A percentile compares a stretch with the other conserved stretches of the same genome.
Evolutionary conservation across 2,888 invertebrate species (phyloP).

Genomic region (Ischnus inquisitorius): DNA sequence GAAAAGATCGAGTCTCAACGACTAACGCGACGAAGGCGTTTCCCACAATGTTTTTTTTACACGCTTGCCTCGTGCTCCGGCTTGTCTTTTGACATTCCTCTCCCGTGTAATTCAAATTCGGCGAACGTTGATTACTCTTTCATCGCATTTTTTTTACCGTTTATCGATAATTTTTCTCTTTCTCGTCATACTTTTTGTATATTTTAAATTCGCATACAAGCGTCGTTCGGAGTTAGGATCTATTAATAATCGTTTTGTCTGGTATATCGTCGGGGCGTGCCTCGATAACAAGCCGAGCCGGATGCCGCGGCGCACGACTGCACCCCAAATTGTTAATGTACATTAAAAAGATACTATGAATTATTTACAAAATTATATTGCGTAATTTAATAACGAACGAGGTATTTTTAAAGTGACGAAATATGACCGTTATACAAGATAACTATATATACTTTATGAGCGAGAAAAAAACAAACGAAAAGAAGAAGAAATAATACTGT

Average conservation of each 20-base stretch:
- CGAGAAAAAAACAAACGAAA: too few relatives aligned
- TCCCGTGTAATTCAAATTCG: conserved; percentile 1
- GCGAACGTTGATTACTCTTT: neutral
- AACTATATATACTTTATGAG: conserved; percentile 11
- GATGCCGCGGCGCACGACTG: conserved; percentile 31
- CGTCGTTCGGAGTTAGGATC: conserved; percentile 22
- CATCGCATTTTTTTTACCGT: conserved; percentile 1
- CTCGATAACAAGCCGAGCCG: conserved; percentile 49
- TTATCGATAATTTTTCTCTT: conserved; percentile 11
- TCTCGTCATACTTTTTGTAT: conserved; percentile 17
- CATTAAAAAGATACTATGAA: conserved; percentile 65
- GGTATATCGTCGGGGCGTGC: conserved; percentile 15
- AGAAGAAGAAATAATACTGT: conserved; percentile 26
- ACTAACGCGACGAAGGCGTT: conserved; percentile 8
- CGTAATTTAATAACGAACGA: conserved; percentile 61
- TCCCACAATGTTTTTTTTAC: conserved; percentile 13
- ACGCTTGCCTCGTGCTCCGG: conserved; percentile 21
- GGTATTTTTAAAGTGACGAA: conserved; percentile 54
- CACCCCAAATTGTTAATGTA: conserved; percentile 63
- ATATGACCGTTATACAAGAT: conserved; percentile 19
- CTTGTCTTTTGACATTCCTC: conserved; percentile 15
- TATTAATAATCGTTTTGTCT: conserved; percentile 47
- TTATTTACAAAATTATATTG: conserved; percentile 63
- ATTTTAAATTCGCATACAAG: conserved; percentile 10
- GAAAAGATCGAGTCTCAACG: conserved; percentile 8